Evolutionary conservation across 2,888 invertebrate genomes (phyloP), one percentile per base, ranked within the genome.

Genomic region (Polyploca ridens): DNA sequence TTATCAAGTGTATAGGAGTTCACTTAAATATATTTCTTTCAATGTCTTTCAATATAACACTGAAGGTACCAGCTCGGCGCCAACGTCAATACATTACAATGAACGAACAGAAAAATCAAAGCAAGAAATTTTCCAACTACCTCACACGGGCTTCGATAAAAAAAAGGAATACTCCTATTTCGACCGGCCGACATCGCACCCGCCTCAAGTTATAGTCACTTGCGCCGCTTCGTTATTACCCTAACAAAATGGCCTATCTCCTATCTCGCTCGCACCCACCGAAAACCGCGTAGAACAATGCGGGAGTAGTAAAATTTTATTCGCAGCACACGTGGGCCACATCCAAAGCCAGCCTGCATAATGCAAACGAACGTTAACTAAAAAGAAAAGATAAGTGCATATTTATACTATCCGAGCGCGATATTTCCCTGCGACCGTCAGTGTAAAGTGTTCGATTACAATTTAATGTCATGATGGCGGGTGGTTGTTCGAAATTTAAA

Each of bases 381-480:
- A 93, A 93, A 93, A 92, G 91, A 92, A 61, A 91, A 91, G 93
- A 93, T 93, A 93, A 92, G 89, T 89, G 89, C 91, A 92, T 93
- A 93, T 94, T 93, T 94, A 94, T 93, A 90, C 91, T 85, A 89
- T 88, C 88, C 87, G 85, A 85, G 82, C 82, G 86, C 91, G 90
- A 91, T 92, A 93, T 91, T 91, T 93, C 88, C 87, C 86, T 75
- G 87, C 87, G 85, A 90, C 86, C 88, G 89, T 91, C 93, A 90
- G 79, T 88, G 90, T 90, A 90, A 90, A 89, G 92, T 91, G 91
- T 92, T 93, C 93, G 93, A 94, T 93, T 93, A 92, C 94, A 92
- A 94, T 94, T 94, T 93, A 94, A 93, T 89, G 92, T 90, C 89
- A 86, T 85, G 87, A 90, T 84, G 86, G 87, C 84, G 85, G 83